Evolutionary conservation across 1,140 invertebrate genomes (phyloP), one percentile per base, ranked within the genome.

Genomic region (Planococcus citri): DNA sequence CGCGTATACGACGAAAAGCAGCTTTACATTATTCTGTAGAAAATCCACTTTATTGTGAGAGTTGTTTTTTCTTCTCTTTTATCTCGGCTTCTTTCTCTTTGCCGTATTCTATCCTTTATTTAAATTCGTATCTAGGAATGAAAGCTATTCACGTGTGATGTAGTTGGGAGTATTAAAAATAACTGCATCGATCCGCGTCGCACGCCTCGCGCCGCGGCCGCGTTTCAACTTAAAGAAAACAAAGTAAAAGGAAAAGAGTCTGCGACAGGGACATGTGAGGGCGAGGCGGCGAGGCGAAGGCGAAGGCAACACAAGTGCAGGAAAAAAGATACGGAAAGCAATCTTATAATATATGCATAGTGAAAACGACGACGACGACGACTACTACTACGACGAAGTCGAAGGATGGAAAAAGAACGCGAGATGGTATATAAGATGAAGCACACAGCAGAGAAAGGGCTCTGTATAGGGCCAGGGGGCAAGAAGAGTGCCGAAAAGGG

Each of bases 331-430:
- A 64, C 60, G 60, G 60, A 64, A 64, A 64, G 60, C 60, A 64
- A 64, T 64, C 60, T 64, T 64, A 64, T 64, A 64, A 64, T 64
- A 64, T 64, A 64, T 64, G 60, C 60, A 64, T 64, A 64, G 60
- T 25, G 60, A 64, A 51, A 27, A 64, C 60, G 60, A 64, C 60
- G 60, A 64, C 10, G n/a, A n/a, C n/a, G n/a, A n/a, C n/a, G n/a
- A n/a, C n/a, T n/a, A n/a, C n/a, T n/a, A n/a, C n/a, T n/a, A n/a
- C n/a, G n/a, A 60, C 6, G 57, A 60, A 60, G 57, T 25, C 17
- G 60, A n/a, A 6, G 51, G 3, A 33, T 12, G 4, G 51, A n/a
- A n/a, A 17, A 58, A 6, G 51, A 58, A n/a, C 17, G 21, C 51
- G 51, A n/a, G 51, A 58, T n/a, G 21, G 17, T 20, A 22, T 20